These are phyloP conservation scores for Ptycholaimellus sp. DNA, from an alignment of 2,888 invertebrate species.

Conservation along the genomic window DNA sequence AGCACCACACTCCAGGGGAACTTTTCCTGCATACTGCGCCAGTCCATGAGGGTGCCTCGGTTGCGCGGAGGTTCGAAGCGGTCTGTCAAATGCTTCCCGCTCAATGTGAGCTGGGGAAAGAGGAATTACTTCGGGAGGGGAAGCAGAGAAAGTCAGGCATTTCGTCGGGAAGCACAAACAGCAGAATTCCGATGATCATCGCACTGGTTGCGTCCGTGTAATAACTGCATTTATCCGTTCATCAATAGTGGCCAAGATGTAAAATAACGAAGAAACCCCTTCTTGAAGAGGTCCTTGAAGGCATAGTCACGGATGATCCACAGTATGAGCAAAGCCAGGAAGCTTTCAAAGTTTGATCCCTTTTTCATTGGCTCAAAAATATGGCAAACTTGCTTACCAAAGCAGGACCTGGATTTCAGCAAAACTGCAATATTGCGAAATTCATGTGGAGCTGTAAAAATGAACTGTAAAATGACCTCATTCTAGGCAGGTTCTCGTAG, in stretches of 20 bases:
- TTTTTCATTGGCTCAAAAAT: too few relatives aligned
- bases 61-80: too few relatives aligned
- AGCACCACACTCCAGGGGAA: slow-evolving; percentile 15
- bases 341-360: slow-evolving; percentile 27
- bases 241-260: neutral
- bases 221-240: slow-evolving; percentile 9
- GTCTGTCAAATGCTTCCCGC: too few relatives aligned
- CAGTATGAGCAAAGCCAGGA: slow-evolving; percentile 49
- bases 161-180: slow-evolving; percentile 58
- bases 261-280: slow-evolving; percentile 9
- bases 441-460: neutral
- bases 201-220: slow-evolving; percentile 36
- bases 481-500: slow-evolving; percentile 12
- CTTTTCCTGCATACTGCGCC: slow-evolving; percentile 16
- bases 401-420: too few relatives aligned
- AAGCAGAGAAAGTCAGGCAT: slow-evolving; percentile 27
- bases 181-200: slow-evolving; percentile 51
- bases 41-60: slow-evolving; percentile 33
- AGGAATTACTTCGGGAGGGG: too few relatives aligned
- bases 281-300: slow-evolving; percentile 40
- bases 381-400: too few relatives aligned
- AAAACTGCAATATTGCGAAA: neutral
- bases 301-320: slow-evolving; percentile 67
- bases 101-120: too few relatives aligned
- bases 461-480: slow-evolving; percentile 7